A percentile compares a stretch with the other conserved stretches of the same genome.
Evolutionary conservation across 1,140 invertebrate species (phyloP).

Genomic region (Trachymyrmex septentrionalis): DNA sequence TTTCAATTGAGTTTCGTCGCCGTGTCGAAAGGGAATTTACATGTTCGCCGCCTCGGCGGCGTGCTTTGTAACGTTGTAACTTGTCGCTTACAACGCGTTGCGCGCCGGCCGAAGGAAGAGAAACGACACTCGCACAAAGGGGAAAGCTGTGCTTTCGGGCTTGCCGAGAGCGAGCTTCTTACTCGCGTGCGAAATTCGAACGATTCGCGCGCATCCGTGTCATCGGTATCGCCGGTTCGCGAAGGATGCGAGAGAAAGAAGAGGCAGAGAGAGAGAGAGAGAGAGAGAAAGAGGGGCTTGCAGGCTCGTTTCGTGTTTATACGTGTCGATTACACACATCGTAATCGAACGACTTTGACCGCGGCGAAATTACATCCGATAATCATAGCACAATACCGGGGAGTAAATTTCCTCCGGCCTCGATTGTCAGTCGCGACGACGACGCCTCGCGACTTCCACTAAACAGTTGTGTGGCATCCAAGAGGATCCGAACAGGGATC

Average conservation of each 20-base stretch:
- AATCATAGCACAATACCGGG: constrained; percentile 41
- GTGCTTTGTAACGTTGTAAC: constrained; percentile 44
- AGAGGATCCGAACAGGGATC: constrained; percentile 5
- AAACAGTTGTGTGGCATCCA: neutral
- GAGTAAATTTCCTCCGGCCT: constrained; percentile 62
- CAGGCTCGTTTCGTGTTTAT: constrained; percentile 46
- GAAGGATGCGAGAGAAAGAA: neutral
- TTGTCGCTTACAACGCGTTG: constrained; percentile 16
- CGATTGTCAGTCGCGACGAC: constrained; percentile 25
- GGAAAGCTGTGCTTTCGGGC: neutral
- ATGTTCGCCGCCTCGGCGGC: constrained; percentile 38
- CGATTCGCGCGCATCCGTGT: constrained; percentile 24
- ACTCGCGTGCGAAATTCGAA: constrained; percentile 40
- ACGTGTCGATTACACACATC: constrained; percentile 38
- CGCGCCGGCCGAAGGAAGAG: constrained; percentile 8
- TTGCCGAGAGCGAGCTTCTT: constrained; percentile 33
- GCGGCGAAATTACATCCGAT: constrained; percentile 49
- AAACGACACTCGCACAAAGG: constrained; percentile 32
- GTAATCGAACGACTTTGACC: constrained; percentile 61
- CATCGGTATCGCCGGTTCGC: neutral
- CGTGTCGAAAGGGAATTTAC: constrained; percentile 48
- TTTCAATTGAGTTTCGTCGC: constrained; percentile 56
- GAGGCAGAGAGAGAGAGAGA: neutral
- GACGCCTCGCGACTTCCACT: neutral
- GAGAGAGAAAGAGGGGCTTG: neutral